Evolutionary conservation across 2,113 vertebrate genomes (phyloP), one percentile per base, ranked within the genome.

Genomic region (Psephotus haematonotus): DNA sequence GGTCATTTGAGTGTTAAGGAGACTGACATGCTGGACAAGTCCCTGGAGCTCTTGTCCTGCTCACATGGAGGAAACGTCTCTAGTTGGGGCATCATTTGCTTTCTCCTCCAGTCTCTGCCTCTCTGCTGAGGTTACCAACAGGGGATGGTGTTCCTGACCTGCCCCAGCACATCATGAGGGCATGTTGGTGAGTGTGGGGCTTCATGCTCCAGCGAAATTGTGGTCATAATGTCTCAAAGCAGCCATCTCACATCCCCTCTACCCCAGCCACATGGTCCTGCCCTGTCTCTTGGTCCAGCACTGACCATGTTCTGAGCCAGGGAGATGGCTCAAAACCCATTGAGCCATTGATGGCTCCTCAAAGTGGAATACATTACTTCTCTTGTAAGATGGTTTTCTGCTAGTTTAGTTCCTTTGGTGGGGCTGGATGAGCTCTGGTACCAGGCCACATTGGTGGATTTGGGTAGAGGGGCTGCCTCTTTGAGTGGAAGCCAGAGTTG

Each of bases 281-380:
- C 13, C 24, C 27, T 46, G 23, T 16, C 19, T 18, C 18, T 62
- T 75, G 23, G 64, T 39, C 43, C 19, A 52, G 4, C 22, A 39
- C 13, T 50, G 23, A 63, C 28, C 63, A 24, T 17, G 35, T 11
- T 50, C 37, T 57, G 28, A 65, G 50, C 24, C 71, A 39, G 24
- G 52, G 25, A 78, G 25, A 5, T 41, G 64, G 27, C 35, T 37
- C 37, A 37, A 37, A 37, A 37, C 37, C 37, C 37, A 37, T 37
- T 37, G 37, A 37, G 37, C 37, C 37, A 37, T 37, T 37, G 37
- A 37, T 37, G 37, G 68, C 5, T 80, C 19, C 41, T 24, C 47
- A 75, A 11, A 5, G 27, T 0, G 2, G 18, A 33, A 16, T 15
- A 4, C 14, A 23, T 47, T 13, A 22, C 17, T 67, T 47, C 8